Evolutionary conservation across 2,113 vertebrate genomes (phyloP), one percentile per base, ranked within the genome.

Genomic region (Calidris pygmaea): DNA sequence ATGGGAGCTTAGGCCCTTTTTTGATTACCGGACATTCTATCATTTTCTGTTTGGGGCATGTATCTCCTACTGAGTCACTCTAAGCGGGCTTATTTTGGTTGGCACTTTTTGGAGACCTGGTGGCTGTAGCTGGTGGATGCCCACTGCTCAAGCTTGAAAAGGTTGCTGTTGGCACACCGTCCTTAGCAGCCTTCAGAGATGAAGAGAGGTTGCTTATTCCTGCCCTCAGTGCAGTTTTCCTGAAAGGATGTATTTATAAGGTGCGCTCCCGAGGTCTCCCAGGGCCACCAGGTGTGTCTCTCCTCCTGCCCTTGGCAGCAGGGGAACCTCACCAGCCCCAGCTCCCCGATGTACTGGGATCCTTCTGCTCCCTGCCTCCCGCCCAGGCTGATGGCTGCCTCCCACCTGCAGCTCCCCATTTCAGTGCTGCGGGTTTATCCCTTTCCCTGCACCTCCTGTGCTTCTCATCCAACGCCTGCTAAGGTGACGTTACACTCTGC

Each of bases 41-140:
- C 5, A 24, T 24, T 76, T 80, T 60, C 45, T 30, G 14, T 23
- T 30, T 1, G 1, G 30, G 21, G 23, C 34, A 18, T 0, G 1
- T 19, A 6, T 55, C 26, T 77, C 50, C 68, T 87, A 24, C 35
- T 63, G 22, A 34, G 20, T 53, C 24, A 56, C 9, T 14, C 35
- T n/a, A 63, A 85, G 37, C 23, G 52, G n/a, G 23, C 10, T 72
- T 87, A 18, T 72, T 85, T 67, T 71, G 26, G 14, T 19, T 41
- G n/a, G 9, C 50, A 18, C 12, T 27, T 94, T 66, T 63, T 53
- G 41, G n/a, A 62, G 59, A 32, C 27, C 45, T 53, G 53, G 41
- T 63, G 65, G 39, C 65, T 0, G 0, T 30, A 60, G 30, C 48
- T 1, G 0, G 37, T 18, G 32, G 55, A 41, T 0, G 0, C n/a